Conservation (phyloP, 2,797 vertebrate genomes). For the Darevskia nairensis region DNA sequence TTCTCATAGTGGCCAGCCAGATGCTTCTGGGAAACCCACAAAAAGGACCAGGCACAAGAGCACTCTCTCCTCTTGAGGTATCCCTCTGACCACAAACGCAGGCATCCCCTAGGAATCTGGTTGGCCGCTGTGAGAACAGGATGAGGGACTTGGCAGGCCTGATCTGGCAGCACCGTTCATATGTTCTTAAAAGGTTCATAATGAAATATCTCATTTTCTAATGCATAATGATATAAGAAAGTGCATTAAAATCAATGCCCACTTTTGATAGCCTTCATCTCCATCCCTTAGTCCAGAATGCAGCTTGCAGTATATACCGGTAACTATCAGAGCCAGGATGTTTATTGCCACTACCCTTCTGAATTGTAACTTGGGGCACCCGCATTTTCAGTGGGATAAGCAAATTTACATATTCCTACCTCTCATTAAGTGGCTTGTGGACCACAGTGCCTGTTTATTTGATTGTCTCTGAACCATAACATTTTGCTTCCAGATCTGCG, state of each 20-base stretch:
- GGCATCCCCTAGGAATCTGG: no score
- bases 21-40: no score
- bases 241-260: background rate
- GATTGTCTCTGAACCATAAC: conserved; percentile 2
- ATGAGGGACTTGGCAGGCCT: background rate
- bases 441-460: conserved; percentile 7
- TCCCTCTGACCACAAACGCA: no score
- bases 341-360: background rate
- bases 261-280: background rate
- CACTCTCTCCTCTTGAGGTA: no score
- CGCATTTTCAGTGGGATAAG: background rate
- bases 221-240: background rate
- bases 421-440: background rate
- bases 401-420: background rate
- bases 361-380: background rate
- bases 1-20: no score
- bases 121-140: background rate
- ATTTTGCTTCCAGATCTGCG: conserved; percentile 24
- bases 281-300: background rate
- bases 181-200: background rate
- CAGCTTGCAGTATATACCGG: background rate
- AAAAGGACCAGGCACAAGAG: no score
- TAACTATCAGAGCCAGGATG: background rate
- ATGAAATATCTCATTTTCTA: background rate
- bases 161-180: no score